A percentile compares a stretch with the other conserved stretches of the same genome.
Evolutionary conservation across 2,888 invertebrate species (phyloP).

Genomic region (Latrodectus hesperus): DNA sequence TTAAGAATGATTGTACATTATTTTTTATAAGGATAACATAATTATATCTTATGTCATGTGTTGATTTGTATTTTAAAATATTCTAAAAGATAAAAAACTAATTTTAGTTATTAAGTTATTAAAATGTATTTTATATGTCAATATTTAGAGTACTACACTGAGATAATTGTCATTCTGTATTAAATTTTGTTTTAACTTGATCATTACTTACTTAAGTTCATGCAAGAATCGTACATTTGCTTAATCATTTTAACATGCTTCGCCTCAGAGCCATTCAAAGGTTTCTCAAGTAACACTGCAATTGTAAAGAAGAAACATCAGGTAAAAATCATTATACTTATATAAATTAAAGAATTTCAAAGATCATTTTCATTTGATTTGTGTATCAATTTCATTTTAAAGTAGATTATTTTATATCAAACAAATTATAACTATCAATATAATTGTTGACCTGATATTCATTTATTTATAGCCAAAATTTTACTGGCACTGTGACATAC

Average conservation of each 20-base stretch:
- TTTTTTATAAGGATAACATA: background rate
- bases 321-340: background rate
- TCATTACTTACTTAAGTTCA: conserved; percentile 85
- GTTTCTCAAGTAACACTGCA: conserved; percentile 73
- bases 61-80: background rate
- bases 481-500: no score
- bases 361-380: no score
- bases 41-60: background rate
- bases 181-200: background rate
- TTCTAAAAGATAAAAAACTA: background rate
- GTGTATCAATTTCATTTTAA: no score
- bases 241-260: conserved; percentile 86
- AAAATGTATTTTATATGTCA: background rate
- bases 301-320: background rate
- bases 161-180: background rate
- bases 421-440: no score
- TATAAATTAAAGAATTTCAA: no score
- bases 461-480: no score
- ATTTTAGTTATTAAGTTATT: background rate
- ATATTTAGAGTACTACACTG: background rate
- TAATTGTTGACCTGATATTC: no score
- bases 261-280: conserved; percentile 74
- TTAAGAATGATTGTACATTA: no score
- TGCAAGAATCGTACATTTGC: conserved; percentile 88
- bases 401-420: no score